phyloP scores from a whole-genome alignment of 2,888 invertebrate species.

The Drosophila cracens region DNA sequence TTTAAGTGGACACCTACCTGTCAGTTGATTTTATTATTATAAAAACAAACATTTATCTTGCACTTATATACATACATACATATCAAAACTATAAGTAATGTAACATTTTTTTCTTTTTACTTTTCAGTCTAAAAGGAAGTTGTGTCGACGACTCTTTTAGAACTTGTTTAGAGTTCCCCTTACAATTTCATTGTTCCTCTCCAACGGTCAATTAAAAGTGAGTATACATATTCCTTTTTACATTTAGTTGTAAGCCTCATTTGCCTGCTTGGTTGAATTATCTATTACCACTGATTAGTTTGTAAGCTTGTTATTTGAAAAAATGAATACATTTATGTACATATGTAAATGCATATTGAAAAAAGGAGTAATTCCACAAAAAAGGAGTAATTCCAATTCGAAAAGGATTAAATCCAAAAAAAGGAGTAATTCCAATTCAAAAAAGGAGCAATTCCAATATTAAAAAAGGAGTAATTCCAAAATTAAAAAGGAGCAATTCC shows the following conservation, averaged over 20 bases:
- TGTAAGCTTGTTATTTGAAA: slow-evolving; percentile 53
- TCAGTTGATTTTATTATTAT: not conserved
- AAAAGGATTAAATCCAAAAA: slow-evolving; percentile 29
- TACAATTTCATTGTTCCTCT: slow-evolving; percentile 84
- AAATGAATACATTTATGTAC: slow-evolving; percentile 34
- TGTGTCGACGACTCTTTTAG: slow-evolving; percentile 82
- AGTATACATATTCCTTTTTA: slow-evolving; percentile 62
- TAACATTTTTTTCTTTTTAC: slow-evolving; percentile 28
- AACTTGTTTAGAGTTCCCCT: slow-evolving; percentile 81
- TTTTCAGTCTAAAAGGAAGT: slow-evolving; percentile 83
- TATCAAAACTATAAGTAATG: slow-evolving; percentile 42
- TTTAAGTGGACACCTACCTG: not conserved
- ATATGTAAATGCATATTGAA: slow-evolving; percentile 26
- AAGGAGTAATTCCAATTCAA: slow-evolving; percentile 44
- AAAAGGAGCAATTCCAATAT: slow-evolving; percentile 50
- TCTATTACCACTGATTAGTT: slow-evolving; percentile 47
- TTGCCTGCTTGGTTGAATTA: slow-evolving; percentile 32
- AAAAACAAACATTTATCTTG: not conserved
- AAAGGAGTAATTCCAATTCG: slow-evolving; percentile 43
- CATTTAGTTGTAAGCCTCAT: slow-evolving; percentile 24
- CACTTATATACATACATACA: not conserved
- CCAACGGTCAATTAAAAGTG: slow-evolving; percentile 83
- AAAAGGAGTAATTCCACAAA: slow-evolving; percentile 35
- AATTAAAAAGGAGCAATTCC: slow-evolving; percentile 34
- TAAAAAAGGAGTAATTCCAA: slow-evolving; percentile 42